Conservation (phyloP, 2,888 invertebrate genomes). For the Thera obeliscata region DNA sequence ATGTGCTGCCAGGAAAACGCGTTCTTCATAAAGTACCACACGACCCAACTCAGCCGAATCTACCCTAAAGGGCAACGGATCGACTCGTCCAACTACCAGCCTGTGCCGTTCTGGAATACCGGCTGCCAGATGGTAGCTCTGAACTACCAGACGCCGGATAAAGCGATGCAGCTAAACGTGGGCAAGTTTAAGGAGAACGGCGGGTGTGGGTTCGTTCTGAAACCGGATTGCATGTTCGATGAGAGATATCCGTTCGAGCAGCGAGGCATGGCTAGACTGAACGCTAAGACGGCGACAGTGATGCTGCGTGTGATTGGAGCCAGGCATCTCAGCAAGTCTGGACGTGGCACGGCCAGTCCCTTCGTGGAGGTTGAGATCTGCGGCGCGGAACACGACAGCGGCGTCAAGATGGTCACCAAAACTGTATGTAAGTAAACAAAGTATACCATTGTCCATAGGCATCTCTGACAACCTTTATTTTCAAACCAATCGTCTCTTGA, state of each 20-base stretch:
- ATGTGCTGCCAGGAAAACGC: slow-evolving; percentile 91
- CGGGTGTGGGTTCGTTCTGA: slow-evolving; percentile 95
- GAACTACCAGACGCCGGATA: slow-evolving; percentile 98
- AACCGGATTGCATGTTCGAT: slow-evolving; percentile 94
- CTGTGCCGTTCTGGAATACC: slow-evolving; percentile 96
- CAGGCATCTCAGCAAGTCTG: slow-evolving; percentile 93
- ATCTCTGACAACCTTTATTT: no score
- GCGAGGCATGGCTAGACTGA: slow-evolving; percentile 74
- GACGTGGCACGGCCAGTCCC: slow-evolving; percentile 94
- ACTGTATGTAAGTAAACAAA: slow-evolving; percentile 93
- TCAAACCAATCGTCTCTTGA: no score
- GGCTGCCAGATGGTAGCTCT: slow-evolving; percentile 99
- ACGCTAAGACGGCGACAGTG: slow-evolving; percentile 80
- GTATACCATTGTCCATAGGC: no score
- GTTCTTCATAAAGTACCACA: slow-evolving; percentile 92
- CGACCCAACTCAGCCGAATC: slow-evolving; percentile 94
- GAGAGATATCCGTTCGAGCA: slow-evolving; percentile 91
- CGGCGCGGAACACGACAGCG: slow-evolving; percentile 94
- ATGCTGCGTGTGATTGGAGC: slow-evolving; percentile 93
- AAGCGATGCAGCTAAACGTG: slow-evolving; percentile 97
- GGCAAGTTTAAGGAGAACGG: slow-evolving; percentile 97
- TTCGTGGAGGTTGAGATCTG: slow-evolving; percentile 96
- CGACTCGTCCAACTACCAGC: slow-evolving; percentile 99
- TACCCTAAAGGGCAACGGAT: slow-evolving; percentile 98
- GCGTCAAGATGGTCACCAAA: slow-evolving; percentile 93